A percentile compares a stretch with the other conserved stretches of the same genome.
These are phyloP conservation scores for Malurus leucopterus DNA, from an alignment of 2,797 vertebrate species.

Conservation along the genomic window DNA sequence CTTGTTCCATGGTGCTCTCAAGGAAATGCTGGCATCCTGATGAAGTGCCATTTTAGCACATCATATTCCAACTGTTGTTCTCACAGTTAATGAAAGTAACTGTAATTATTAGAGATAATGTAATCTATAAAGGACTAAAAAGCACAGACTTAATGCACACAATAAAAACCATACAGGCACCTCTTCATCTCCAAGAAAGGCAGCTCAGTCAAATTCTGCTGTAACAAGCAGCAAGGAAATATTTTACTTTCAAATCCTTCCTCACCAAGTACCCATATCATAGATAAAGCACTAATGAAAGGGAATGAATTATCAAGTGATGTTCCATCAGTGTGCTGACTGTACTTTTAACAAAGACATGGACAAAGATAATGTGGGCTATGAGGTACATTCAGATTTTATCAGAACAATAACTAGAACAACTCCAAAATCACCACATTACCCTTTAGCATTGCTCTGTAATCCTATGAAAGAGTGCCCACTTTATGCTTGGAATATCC, in stretches of 20 bases:
- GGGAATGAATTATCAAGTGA: not conserved
- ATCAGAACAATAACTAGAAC: not conserved
- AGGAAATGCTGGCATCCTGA: not conserved
- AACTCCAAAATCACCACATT: not conserved
- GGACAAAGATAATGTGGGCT: not conserved
- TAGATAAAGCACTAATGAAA: not conserved
- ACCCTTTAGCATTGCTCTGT: not conserved
- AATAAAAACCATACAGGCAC: not conserved
- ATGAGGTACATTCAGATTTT: not conserved
- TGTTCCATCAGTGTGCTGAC: not conserved
- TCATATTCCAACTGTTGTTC: not conserved
- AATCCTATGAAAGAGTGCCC: not conserved
- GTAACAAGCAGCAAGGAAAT: not conserved
- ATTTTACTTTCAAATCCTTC: not conserved
- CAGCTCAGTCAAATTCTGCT: not conserved
- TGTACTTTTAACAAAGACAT: not conserved
- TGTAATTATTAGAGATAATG: not conserved
- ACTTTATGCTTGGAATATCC: not conserved
- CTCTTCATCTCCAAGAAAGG: not conserved
- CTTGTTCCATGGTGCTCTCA: rapidly evolving
- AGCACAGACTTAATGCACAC: not conserved
- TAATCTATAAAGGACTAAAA: not conserved
- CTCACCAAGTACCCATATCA: not conserved
- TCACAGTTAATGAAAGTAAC: not conserved
- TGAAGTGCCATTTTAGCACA: not conserved